Evolutionary conservation across 2,113 vertebrate species (phyloP).

Genomic region (Cephalopterus ornatus): DNA sequence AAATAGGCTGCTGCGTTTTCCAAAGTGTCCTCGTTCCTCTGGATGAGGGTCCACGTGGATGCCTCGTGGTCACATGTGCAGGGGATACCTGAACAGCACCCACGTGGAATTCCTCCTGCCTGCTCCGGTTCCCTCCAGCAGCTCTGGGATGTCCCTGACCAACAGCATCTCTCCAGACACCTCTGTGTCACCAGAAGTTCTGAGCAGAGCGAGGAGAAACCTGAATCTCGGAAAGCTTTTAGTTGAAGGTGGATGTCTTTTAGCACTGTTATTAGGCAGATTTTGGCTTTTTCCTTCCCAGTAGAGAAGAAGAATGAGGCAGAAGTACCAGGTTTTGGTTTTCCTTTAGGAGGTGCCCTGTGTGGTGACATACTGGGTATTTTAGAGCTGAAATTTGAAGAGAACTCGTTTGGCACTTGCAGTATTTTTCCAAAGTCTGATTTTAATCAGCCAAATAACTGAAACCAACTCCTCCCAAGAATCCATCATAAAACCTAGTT

Average conservation of each 20-base stretch:
- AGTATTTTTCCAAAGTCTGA: conserved; percentile 41
- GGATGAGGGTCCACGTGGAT: neutral
- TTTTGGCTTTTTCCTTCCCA: neutral
- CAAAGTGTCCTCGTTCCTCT: neutral
- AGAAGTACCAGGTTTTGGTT: neutral
- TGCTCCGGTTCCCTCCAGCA: neutral
- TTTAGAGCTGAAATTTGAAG: neutral
- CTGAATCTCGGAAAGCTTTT: neutral
- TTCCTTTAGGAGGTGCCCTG: neutral
- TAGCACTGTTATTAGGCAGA: neutral
- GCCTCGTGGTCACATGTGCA: neutral
- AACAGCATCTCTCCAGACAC: neutral
- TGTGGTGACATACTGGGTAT: conserved; percentile 1
- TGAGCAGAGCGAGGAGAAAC: neutral
- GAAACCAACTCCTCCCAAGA: conserved; percentile 53
- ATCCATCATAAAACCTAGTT: conserved; percentile 22
- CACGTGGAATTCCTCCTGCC: neutral
- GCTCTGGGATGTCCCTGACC: neutral
- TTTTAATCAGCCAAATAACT: conserved; percentile 51
- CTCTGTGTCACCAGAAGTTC: neutral
- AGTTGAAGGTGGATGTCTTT: neutral
- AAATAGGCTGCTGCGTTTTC: neutral
- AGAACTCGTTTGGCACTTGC: conserved; percentile 4
- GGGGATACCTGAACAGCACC: neutral
- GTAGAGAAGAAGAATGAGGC: neutral